Percentiles rank a stretch among this genome's conserved stretches.
Conservation (phyloP, 2,797 vertebrate genomes). For the Chloroceryle amazona region DNA sequence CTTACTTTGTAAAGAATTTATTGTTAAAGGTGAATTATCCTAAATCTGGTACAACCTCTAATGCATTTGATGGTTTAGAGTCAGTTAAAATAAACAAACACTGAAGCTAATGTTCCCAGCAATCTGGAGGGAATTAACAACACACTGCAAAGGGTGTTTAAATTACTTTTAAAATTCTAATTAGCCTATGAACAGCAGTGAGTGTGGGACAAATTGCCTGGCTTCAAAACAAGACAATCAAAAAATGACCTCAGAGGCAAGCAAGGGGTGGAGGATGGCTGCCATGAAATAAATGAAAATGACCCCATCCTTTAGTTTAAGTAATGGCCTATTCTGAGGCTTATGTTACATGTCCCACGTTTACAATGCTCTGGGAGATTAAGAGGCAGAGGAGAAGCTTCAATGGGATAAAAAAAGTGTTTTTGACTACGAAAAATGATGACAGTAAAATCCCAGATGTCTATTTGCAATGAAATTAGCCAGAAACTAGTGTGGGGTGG, state of each 20-base stretch:
- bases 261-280: slow-evolving; percentile 37
- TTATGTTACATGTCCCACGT: slow-evolving; percentile 13
- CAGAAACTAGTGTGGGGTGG: neutral
- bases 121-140: slow-evolving; percentile 57
- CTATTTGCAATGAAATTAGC: neutral
- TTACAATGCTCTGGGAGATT: slow-evolving; percentile 28
- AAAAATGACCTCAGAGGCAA: slow-evolving; percentile 45
- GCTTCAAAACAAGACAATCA: slow-evolving; percentile 60
- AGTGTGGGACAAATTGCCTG: slow-evolving; percentile 26
- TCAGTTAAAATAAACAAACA: slow-evolving; percentile 54
- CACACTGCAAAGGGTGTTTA: slow-evolving; percentile 6
- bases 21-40: slow-evolving; percentile 15
- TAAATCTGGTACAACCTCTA: neutral
- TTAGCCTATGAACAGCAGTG: neutral
- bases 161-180: slow-evolving; percentile 51
- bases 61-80: slow-evolving; percentile 42
- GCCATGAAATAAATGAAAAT: slow-evolving; percentile 51
- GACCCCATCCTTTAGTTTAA: slow-evolving; percentile 58
- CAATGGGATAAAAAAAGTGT: neutral
- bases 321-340: slow-evolving; percentile 46
- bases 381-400: slow-evolving; percentile 33
- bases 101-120: slow-evolving; percentile 33
- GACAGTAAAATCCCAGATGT: slow-evolving; percentile 30
- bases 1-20: neutral
- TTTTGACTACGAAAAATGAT: slow-evolving; percentile 14